Evolutionary conservation across 2,113 vertebrate genomes (phyloP), one percentile per base, ranked within the genome.

Genomic region (Octodon degus): DNA sequence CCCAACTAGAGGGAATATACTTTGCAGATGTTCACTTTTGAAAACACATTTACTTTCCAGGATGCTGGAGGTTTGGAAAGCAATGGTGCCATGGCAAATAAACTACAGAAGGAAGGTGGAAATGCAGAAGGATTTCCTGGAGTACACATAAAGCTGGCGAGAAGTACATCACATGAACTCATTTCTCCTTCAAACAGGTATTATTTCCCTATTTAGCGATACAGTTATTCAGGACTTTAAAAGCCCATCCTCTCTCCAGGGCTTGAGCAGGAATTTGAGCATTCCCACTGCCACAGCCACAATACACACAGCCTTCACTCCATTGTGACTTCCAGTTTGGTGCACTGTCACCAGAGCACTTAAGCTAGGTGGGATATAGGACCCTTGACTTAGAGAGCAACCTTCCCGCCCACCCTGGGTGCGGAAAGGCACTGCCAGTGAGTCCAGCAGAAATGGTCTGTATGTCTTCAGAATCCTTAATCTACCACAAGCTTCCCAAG

Each of bases 271-370:
- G 92, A 97, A 47, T 93, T 90, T 93, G 95, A 95, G 0, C 40
- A 92, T 85, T 86, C 94, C 53, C 0, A 84, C 58, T 87, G 32
- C 55, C 77, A 58, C 7, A 53, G n/a, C 76, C 4, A 50, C 11
- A 9, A 50, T 50, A 86, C 95, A 96, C 76, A 43, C 92, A 80
- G 74, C 77, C 86, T 43, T 22, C 84, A 67, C 81, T 92, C 94
- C 13, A 77, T 55, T 4, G 91, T 91, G 97, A 97, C 96, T 93
- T 97, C 97, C 92, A 60, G 97, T 27, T 0, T 90, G 0, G 0
- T 65, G 22, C 32, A 60, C 62, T 90, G 97, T 98, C 97, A 96
- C 97, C 97, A 97, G 96, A 97, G 98, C 91, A 95, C 98, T 96
- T 92, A 95, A 91, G 95, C 88, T 82, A 89, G 92, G 96, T 50